Percentiles rank a stretch among this genome's conserved stretches.
These are phyloP conservation scores for Puffinus mauretanicus DNA, from an alignment of 2,113 vertebrate species.

Conservation along the genomic window DNA sequence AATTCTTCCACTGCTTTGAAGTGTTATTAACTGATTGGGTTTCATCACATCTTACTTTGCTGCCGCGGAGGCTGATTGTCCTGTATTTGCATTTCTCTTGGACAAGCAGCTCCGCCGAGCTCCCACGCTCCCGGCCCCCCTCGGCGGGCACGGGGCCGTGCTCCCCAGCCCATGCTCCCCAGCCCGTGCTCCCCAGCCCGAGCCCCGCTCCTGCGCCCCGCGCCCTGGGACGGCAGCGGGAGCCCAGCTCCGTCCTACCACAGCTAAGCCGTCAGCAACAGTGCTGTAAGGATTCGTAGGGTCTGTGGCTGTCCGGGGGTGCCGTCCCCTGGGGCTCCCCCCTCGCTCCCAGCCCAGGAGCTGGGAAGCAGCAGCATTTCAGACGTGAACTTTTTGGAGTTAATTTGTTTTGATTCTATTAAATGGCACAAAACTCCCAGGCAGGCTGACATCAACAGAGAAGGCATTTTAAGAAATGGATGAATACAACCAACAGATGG, in stretches of 20 bases:
- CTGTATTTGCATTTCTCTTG: slow-evolving; percentile 14
- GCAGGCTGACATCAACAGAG: not conserved
- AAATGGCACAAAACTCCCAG: not conserved
- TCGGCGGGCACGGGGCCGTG: not conserved
- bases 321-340: fast-evolving
- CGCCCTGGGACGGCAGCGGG: not conserved
- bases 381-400: fast-evolving
- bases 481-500: not conserved
- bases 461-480: not conserved
- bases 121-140: not conserved
- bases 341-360: fast-evolving
- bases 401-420: not conserved
- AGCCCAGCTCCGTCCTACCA: not conserved
- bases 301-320: fast-evolving
- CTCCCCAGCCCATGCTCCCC: not conserved
- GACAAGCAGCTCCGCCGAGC: not conserved
- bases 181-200: not conserved
- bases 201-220: not conserved
- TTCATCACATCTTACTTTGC: slow-evolving; percentile 7
- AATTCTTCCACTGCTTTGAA: not conserved
- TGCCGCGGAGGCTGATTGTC: slow-evolving; percentile 8
- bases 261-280: fast-evolving
- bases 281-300: fast-evolving
- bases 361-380: not conserved
- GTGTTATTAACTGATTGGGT: slow-evolving; percentile 56